Conservation (phyloP, 2,888 invertebrate genomes). For the Orthosia cruda region DNA sequence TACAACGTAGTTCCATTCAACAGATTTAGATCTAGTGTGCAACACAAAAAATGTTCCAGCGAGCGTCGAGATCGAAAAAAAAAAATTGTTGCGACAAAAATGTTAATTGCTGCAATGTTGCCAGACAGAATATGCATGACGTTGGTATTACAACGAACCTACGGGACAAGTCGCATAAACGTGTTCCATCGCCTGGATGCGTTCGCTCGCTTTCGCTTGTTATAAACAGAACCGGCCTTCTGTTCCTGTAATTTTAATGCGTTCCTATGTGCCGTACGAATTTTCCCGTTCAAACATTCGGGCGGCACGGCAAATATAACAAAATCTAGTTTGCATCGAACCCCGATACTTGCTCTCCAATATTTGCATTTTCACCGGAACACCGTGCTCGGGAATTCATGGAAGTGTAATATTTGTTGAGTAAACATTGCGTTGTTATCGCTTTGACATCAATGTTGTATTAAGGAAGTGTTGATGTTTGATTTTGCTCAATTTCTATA, state of each 20-base stretch:
- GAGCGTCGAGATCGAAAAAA: too few relatives aligned
- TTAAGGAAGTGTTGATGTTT: conserved; percentile 26
- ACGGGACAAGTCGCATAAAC: too few relatives aligned
- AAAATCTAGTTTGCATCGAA: conserved; percentile 75
- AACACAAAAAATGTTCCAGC: too few relatives aligned
- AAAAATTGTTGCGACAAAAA: too few relatives aligned
- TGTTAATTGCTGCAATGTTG: too few relatives aligned
- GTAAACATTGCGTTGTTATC: conserved; percentile 45
- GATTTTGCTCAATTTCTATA: conserved; percentile 5
- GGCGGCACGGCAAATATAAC: conserved; percentile 70
- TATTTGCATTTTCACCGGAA: conserved; percentile 72
- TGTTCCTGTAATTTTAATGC: not conserved
- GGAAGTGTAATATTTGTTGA: conserved; percentile 64
- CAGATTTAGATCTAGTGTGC: too few relatives aligned
- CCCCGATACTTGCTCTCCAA: conserved; percentile 69
- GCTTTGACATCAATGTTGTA: conserved; percentile 33
- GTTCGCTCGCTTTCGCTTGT: not conserved
- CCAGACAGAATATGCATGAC: too few relatives aligned
- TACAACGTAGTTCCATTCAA: too few relatives aligned
- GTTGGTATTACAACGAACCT: too few relatives aligned
- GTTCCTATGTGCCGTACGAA: conserved; percentile 50
- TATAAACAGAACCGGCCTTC: not conserved
- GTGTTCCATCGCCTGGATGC: too few relatives aligned
- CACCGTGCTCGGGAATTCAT: conserved; percentile 64
- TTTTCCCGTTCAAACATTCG: conserved; percentile 66